Evolutionary conservation across 2,888 invertebrate genomes (phyloP), one percentile per base, ranked within the genome.

Genomic region (Polymixis lichenea): DNA sequence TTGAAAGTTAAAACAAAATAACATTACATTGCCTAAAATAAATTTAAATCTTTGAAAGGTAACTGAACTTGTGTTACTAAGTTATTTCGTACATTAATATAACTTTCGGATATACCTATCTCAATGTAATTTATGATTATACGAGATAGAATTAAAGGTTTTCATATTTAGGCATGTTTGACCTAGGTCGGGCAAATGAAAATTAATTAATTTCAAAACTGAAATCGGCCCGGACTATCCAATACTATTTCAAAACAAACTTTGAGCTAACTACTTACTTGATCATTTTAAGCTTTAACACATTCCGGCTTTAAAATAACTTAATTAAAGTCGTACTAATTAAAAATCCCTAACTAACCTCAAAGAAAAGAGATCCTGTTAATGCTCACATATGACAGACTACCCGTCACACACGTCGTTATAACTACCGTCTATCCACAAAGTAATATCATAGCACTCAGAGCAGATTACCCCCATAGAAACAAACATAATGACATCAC

Each of bases 401-500:
- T 61, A 67, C 51, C 53, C 67, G 3, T 13, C 65, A 60, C 68
- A 55, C 22, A 25, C 60, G 28, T 51, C 15, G 17, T 53, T 49
- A 70, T 51, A 46, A 49, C 43, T 51, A 67, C 61, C 49, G 17
- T 51, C 61, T 43, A 80, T 55, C 8, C 9, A 43, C 67, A 55
- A 32, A 82, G 53, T 38, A 55, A 64, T 43, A 61, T 69, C 46
- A 61, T 43, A 67, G 46, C 77, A 73, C 74, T 68, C 73, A 49
- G 43, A 28, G 25, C 49, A 65, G 62, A 73, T 74, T 67, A 83
- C 58, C 17, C 17, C 19, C 51, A 77, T 72, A 75, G 67, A 72
- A 75, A 81, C 58, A 76, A 58, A 72, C 67, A 69, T 75, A 82
- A 72, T 72, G 60, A 56, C n/a, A 51, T 68, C 72, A 70, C 32